A percentile compares a stretch with the other conserved stretches of the same genome.
Evolutionary conservation across 2,113 vertebrate genomes (phyloP).

Genomic region (Atlantisia rogersi): DNA sequence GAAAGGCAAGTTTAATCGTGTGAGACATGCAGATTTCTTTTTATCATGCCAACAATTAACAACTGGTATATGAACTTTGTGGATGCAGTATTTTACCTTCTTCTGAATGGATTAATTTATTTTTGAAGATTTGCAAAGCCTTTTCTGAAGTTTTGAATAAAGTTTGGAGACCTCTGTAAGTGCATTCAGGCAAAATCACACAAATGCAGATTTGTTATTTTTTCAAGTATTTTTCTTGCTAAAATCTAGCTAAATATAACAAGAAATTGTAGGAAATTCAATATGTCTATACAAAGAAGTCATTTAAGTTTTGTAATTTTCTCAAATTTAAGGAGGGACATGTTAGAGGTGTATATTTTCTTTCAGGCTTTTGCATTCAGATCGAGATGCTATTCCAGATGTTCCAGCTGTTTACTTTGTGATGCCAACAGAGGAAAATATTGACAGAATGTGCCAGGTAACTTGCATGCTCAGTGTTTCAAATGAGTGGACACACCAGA

Average conservation of each 20-base stretch:
- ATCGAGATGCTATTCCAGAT: conserved; percentile 95
- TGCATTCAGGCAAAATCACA: background rate
- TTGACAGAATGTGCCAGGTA: conserved; percentile 98
- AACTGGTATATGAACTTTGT: background rate
- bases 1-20: background rate
- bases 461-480: background rate
- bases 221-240: background rate
- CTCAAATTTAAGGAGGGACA: background rate
- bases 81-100: background rate
- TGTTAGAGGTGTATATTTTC: background rate
- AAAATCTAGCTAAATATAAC: background rate
- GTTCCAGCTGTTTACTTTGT: conserved; percentile 97
- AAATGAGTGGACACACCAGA: background rate
- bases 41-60: background rate
- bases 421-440: conserved; percentile 98
- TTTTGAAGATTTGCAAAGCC: background rate
- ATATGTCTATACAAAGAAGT: background rate
- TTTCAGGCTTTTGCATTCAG: conserved; percentile 91
- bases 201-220: background rate
- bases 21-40: fast-evolving
- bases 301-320: background rate
- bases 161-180: background rate
- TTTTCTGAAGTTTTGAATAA: background rate
- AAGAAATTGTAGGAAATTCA: background rate
- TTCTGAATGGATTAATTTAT: background rate